Percentiles rank a stretch among this genome's conserved stretches.
These are phyloP conservation scores for Linnaemya tessellans DNA, from an alignment of 2,888 invertebrate species.

Conservation along the genomic window DNA sequence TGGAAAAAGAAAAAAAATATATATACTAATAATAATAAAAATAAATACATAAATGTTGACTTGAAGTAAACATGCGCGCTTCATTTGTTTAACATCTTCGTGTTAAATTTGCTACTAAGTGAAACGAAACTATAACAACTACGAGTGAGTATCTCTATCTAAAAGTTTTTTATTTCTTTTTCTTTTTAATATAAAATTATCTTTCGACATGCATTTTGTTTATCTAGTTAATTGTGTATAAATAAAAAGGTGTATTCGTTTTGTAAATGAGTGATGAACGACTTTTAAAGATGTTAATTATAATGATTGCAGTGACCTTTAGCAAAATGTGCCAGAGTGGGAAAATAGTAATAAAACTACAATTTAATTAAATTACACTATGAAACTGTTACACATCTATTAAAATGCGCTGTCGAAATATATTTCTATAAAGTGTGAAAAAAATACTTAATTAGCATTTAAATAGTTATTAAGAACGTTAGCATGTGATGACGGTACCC, in stretches of 20 bases:
- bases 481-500: no score
- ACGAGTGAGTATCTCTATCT: not conserved
- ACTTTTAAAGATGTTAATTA: conserved; percentile 60
- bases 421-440: not conserved
- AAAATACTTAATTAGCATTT: no score
- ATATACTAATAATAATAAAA: conserved; percentile 21
- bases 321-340: conserved; percentile 12
- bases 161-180: no score
- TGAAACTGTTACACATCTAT: not conserved
- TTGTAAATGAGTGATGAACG: not conserved
- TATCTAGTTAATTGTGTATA: conserved; percentile 31
- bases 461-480: no score
- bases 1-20: no score
- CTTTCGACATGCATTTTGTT: conserved; percentile 27
- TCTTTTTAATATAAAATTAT: conserved; percentile 1
- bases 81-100: conserved; percentile 62
- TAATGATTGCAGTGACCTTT: conserved; percentile 55
- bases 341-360: not conserved
- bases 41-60: conserved; percentile 29
- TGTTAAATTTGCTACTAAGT: conserved; percentile 54
- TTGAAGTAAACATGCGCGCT: conserved; percentile 18
- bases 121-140: conserved; percentile 22
- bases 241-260: not conserved
- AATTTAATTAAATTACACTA: not conserved
- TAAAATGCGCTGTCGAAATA: not conserved